These are phyloP conservation scores for Ceratina japonica DNA, from an alignment of 1,140 invertebrate genomes.

Conservation along the genomic window DNA sequence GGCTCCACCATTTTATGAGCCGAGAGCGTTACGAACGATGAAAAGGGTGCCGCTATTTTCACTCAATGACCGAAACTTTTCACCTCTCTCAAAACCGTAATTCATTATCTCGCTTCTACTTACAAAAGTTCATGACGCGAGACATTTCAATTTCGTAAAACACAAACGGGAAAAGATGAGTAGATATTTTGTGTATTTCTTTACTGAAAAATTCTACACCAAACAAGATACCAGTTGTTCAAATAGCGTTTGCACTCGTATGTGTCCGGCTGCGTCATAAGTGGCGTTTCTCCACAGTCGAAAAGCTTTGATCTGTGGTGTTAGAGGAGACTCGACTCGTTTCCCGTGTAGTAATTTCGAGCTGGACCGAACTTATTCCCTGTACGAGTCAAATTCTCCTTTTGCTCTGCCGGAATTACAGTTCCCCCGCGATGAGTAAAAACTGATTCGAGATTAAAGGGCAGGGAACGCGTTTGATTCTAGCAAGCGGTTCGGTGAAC, in stretches of 20 bases:
- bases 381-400: constrained; percentile 1
- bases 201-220: neutral
- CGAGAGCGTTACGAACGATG: neutral
- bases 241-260: neutral
- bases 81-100: neutral
- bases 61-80: neutral
- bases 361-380: constrained; percentile 45
- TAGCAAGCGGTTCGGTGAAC: neutral
- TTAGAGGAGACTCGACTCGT: constrained; percentile 26
- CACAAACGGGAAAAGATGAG: no score
- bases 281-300: neutral
- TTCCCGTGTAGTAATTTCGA: constrained; percentile 34
- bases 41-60: constrained; percentile 20
- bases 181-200: no score
- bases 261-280: neutral
- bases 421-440: neutral
- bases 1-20: neutral
- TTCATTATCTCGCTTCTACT: no score
- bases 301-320: constrained; percentile 38
- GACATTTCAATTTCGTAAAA: no score
- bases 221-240: constrained; percentile 27
- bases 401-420: constrained; percentile 24
- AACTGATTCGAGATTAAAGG: constrained; percentile 30
- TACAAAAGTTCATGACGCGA: no score
- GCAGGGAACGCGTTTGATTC: constrained; percentile 7